phyloP scores from a whole-genome alignment of 2,888 invertebrate genomes.

The Galeruca laticollis region DNA sequence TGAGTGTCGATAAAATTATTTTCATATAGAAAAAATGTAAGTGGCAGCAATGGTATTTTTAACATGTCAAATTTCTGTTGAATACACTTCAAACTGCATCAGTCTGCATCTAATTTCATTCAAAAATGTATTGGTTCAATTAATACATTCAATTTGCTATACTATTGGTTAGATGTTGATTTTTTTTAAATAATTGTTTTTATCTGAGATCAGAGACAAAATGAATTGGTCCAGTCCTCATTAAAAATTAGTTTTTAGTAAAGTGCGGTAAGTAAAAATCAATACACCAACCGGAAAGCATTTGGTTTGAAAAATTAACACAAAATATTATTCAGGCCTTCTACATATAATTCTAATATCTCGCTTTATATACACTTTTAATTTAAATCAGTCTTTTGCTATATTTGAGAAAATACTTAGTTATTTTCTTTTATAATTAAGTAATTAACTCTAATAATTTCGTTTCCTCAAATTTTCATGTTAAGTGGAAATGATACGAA shows the following conservation, averaged over 20 bases:
- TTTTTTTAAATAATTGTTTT: too few relatives aligned
- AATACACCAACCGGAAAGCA: background rate
- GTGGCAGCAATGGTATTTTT: too few relatives aligned
- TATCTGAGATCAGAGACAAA: too few relatives aligned
- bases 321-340: constrained; percentile 10
- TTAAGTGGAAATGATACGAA: background rate
- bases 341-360: constrained; percentile 8
- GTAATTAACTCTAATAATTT: constrained; percentile 2
- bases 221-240: too few relatives aligned
- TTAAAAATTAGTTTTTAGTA: background rate
- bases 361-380: constrained; percentile 1
- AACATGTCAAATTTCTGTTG: too few relatives aligned
- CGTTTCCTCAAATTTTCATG: background rate
- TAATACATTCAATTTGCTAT: too few relatives aligned
- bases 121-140: too few relatives aligned
- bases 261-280: background rate
- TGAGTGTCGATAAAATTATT: too few relatives aligned
- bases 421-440: constrained; percentile 8
- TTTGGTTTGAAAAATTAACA: background rate
- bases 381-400: constrained; percentile 19
- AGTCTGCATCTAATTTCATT: too few relatives aligned
- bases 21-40: too few relatives aligned
- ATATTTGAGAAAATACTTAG: background rate
- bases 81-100: too few relatives aligned
- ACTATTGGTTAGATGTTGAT: too few relatives aligned